Evolutionary conservation across 1,140 invertebrate species (phyloP).

Genomic region (Euwallacea fornicatus): DNA sequence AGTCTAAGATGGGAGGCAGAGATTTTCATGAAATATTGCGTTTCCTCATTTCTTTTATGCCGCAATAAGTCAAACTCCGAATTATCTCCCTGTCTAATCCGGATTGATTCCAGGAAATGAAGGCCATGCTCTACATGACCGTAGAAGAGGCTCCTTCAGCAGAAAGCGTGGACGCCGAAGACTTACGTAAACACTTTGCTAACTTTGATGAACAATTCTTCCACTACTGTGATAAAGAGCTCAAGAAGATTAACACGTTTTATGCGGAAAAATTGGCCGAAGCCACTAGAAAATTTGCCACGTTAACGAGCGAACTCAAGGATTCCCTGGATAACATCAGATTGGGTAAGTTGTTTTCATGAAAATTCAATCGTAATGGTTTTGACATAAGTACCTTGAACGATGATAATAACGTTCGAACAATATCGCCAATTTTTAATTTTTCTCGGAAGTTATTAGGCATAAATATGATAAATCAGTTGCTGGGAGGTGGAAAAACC

Average conservation of each 20-base stretch:
- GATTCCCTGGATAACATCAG: conserved; percentile 59
- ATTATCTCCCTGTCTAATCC: background rate
- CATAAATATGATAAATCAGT: no score
- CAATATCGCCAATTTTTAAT: no score
- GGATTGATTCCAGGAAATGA: conserved; percentile 65
- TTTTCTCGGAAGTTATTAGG: no score
- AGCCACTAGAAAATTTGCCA: conserved; percentile 79
- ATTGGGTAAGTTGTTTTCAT: conserved; percentile 12
- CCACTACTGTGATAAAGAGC: conserved; percentile 81
- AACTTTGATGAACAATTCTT: conserved; percentile 87
- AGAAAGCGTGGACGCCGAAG: conserved; percentile 68
- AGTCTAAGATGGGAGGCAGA: no score
- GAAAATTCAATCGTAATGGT: background rate
- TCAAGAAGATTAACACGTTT: conserved; percentile 86
- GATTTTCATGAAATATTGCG: background rate
- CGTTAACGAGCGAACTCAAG: conserved; percentile 71
- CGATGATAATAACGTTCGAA: no score
- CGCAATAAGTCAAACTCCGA: background rate
- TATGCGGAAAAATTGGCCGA: conserved; percentile 89
- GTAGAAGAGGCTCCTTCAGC: conserved; percentile 72
- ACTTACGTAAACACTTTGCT: conserved; percentile 71
- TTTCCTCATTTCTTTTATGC: background rate
- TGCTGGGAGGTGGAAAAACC: no score
- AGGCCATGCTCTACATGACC: conserved; percentile 71
- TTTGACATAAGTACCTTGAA: no score